Conservation (phyloP, 2,888 invertebrate genomes). For the Cerceris rybyensis region DNA sequence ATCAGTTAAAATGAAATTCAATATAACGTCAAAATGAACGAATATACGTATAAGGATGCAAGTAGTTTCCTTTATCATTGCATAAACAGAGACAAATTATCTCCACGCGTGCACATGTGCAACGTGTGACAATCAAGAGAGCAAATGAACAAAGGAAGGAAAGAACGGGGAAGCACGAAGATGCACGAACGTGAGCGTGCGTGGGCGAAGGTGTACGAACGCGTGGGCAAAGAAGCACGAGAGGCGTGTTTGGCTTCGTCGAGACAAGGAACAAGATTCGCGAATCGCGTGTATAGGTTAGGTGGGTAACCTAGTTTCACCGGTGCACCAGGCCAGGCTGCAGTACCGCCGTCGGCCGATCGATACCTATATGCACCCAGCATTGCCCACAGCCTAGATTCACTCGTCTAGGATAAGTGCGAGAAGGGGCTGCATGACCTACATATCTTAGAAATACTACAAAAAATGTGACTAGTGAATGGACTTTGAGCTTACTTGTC, state of each 20-base stretch:
- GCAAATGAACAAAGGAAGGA: conserved; percentile 19
- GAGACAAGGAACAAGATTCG: conserved; percentile 51
- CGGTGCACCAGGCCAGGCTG: conserved; percentile 74
- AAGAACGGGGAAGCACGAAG: conserved; percentile 40
- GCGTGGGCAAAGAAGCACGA: conserved; percentile 43
- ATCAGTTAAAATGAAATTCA: too few relatives aligned
- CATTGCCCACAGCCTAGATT: conserved; percentile 70
- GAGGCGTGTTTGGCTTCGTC: conserved; percentile 44
- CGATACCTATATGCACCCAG: conserved; percentile 73
- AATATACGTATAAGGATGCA: too few relatives aligned
- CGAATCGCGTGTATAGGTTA: conserved; percentile 63
- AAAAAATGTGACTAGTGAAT: conserved; percentile 19
- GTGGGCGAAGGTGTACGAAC: conserved; percentile 59
- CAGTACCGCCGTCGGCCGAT: conserved; percentile 63
- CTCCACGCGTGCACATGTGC: too few relatives aligned
- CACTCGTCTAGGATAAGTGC: conserved; percentile 72
- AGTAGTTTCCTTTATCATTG: too few relatives aligned
- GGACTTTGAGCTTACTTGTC: background rate
- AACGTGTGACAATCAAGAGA: conserved; percentile 14
- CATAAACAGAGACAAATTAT: too few relatives aligned
- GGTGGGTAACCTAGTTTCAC: conserved; percentile 77
- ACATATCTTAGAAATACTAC: conserved; percentile 38
- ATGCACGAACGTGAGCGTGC: conserved; percentile 33
- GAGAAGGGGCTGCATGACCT: conserved; percentile 63
- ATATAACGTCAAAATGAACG: too few relatives aligned